Evolutionary conservation across 2,888 invertebrate genomes (phyloP), one percentile per base, ranked within the genome.

Genomic region (Xylota sylvarum): DNA sequence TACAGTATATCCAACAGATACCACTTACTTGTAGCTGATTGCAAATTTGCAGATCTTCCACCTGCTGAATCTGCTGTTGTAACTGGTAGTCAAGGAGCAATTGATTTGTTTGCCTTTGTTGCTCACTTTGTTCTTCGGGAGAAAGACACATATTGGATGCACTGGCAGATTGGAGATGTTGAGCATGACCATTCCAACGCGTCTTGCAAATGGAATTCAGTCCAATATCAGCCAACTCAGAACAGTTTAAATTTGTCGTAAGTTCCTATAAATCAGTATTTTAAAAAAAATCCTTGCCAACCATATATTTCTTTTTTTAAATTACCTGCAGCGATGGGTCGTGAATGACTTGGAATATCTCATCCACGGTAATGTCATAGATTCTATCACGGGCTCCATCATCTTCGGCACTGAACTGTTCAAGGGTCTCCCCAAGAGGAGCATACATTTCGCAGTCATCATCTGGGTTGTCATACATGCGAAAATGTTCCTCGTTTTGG

Each of bases 21-120:
- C 1, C 14, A 85, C 82, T 77, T 88, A 92, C 92, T 90, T 92
- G 92, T 84, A 92, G 85, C 89, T 92, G 91, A 69, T 91, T 92
- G 77, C 93, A 92, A 89, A 93, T 92, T 88, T 92, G 93, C 87
- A 92, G 91, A 85, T 93, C 93, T 89, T 93, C 93, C 79, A 90
- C 90, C 67, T 93, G 93, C 72, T 92, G 91, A 35, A 92, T 90
- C 72, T 92, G 93, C 69, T 93, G 93, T 88, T 93, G 93, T 88
- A 94, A 90, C 72, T 93, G 92, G 88, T 92, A 92, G 76, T 93
- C 92, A 23, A 93, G 89, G 9, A 92, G 89, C 50, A 92, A 88
- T 86, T 92, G 91, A 89, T 92, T 92, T 9, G 90, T 89, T 88
- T 92, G 91, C 17, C 90, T 89, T 77, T 92, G 92, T 50, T 89